These are phyloP conservation scores for Lerema accius DNA, from an alignment of 1,140 invertebrate species.

Conservation along the genomic window DNA sequence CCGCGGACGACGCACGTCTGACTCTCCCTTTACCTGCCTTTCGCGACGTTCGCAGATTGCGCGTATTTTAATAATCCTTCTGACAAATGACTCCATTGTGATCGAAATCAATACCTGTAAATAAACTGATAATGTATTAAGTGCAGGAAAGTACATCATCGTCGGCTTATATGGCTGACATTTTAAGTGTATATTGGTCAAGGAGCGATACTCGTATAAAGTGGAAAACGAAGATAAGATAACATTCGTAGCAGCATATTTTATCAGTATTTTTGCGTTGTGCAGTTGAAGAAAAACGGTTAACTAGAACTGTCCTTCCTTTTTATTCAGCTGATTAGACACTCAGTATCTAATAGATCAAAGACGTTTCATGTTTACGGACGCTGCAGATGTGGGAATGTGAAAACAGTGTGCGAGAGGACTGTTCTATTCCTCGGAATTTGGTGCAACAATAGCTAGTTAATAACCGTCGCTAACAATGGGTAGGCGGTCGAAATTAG, in stretches of 20 bases:
- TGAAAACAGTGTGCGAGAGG: conserved; percentile 44
- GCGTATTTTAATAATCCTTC: not conserved
- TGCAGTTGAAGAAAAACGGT: conserved; percentile 47
- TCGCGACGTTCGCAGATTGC: conserved; percentile 13
- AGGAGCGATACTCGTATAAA: conserved; percentile 45
- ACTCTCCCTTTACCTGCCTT: conserved; percentile 5
- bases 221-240: conserved; percentile 69
- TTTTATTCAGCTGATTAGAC: conserved; percentile 53
- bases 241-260: conserved; percentile 41
- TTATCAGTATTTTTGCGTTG: conserved; percentile 49
- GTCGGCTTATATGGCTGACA: conserved; percentile 10
- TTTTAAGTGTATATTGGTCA: conserved; percentile 49
- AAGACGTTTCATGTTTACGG: conserved; percentile 42
- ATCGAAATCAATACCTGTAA: conserved; percentile 17
- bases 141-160: not conserved
- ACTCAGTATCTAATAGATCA: conserved; percentile 22
- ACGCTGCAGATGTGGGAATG: conserved; percentile 48
- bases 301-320: conserved; percentile 66
- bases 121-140: conserved; percentile 3
- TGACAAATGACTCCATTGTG: conserved; percentile 36
- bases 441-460: conserved; percentile 43
- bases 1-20: conserved; percentile 49
- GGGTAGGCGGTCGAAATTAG: conserved; percentile 57
- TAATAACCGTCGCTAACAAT: conserved; percentile 48
- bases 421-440: conserved; percentile 45